These are phyloP conservation scores for Myiothlypis coronata DNA, from an alignment of 2,797 vertebrate species.

Conservation along the genomic window DNA sequence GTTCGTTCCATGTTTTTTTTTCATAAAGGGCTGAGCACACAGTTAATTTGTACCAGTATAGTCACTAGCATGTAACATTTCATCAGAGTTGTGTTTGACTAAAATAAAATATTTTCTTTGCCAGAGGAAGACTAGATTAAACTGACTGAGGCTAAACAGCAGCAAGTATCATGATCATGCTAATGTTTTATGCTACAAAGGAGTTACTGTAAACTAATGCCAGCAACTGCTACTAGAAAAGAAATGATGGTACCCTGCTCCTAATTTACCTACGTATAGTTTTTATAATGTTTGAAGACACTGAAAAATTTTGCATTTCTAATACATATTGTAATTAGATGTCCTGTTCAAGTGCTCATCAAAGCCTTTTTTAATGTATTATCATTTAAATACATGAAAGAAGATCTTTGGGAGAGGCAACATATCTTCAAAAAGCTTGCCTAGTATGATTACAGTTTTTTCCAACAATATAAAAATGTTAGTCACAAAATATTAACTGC, in stretches of 20 bases:
- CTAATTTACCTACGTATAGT: not conserved
- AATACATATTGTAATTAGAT: not conserved
- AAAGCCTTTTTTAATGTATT: not conserved
- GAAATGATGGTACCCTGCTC: not conserved
- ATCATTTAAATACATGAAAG: not conserved
- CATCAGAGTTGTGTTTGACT: not conserved
- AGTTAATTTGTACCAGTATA: not conserved
- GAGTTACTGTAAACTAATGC: not conserved
- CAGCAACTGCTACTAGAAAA: not conserved
- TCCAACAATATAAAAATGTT: not conserved
- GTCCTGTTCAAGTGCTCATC: not conserved
- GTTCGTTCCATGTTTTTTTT: not conserved
- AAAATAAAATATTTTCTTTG: not conserved
- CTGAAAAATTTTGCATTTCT: not conserved
- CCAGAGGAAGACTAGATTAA: not conserved
- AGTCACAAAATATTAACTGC: not conserved
- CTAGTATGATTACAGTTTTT: not conserved
- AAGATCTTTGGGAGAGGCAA: not conserved
- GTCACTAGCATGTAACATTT: not conserved
- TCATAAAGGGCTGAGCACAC: not conserved
- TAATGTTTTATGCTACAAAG: not conserved
- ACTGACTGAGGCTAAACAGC: not conserved
- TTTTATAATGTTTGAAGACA: not conserved
- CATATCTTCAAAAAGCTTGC: not conserved
- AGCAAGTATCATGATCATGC: not conserved